Evolutionary conservation across 2,113 vertebrate species (phyloP), one percentile per base, ranked within the genome.

Genomic region (Ahaetulla prasina): DNA sequence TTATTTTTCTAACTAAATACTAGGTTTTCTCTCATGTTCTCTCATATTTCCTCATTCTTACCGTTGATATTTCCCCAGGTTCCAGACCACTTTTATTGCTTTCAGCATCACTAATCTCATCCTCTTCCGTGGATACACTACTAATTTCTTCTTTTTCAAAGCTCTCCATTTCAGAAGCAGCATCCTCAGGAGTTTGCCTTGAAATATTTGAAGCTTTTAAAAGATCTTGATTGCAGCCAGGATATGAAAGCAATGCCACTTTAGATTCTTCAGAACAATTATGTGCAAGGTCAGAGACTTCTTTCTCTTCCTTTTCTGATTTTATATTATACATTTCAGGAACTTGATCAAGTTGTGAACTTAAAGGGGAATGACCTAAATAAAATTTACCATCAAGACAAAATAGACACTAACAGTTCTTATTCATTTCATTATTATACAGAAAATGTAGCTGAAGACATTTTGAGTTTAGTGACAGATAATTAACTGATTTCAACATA

Each of bases 31-130:
- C 95, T 90, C 92, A 98, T 52, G 95, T 80, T 94, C 96, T 91
- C 91, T 93, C 85, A 6, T 95, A 74, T 74, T 94, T 92, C 92
- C 95, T 93, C 87, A 53, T 94, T 97, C 97, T 97, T 89, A 98
- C 96, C 35, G 91, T 30, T 39, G 97, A 95, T 93, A 98, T 92
- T 96, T 98, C 97, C 91, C 97, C 98, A 54, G 97, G 97, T 97
- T 98, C 97, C 94, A 98, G 94, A 90, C 93, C 96, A 90, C 95
- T 97, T 93, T 96, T 97, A 57, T 85, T 95, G 93, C 96, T 97
- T 85, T 98, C 97, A 20, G 95, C 84, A 88, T 98, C 96, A 54
- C 97, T 98, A 93, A 95, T 94, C 92, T 96, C 96, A 88, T 96
- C 97, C 25, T 98, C 97, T 35, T 98, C 97, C 85, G 88, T 96